phyloP scores from a whole-genome alignment of 2,797 vertebrate genomes.

The Todus mexicanus region DNA sequence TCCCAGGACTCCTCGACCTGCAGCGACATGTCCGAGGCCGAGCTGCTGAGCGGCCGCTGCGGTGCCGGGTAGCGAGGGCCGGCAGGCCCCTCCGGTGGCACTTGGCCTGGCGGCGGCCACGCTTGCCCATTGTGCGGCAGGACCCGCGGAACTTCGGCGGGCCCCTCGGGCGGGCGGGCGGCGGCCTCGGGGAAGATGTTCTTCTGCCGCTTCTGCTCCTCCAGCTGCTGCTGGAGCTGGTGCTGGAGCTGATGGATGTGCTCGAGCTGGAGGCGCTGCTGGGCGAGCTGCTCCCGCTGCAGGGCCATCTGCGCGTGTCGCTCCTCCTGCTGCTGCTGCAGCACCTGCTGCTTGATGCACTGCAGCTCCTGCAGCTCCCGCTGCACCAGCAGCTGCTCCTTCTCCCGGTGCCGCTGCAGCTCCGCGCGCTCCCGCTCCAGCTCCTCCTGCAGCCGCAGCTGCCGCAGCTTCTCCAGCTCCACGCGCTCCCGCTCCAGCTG shows the following conservation, averaged over 20 bases:
- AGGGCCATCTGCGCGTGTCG: slow-evolving; percentile 93
- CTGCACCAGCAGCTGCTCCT: slow-evolving; percentile 96
- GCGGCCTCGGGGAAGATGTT: slow-evolving; percentile 82
- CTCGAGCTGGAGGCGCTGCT: slow-evolving; percentile 95
- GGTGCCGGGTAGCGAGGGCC: slow-evolving; percentile 65
- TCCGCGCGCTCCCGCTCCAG: slow-evolving; percentile 95
- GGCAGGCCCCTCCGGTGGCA: slow-evolving; percentile 25
- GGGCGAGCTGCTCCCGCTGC: slow-evolving; percentile 96
- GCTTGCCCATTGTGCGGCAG: slow-evolving; percentile 88
- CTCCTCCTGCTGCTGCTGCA: slow-evolving; percentile 97
- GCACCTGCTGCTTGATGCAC: slow-evolving; percentile 97
- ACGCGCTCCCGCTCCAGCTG: slow-evolving; percentile 93
- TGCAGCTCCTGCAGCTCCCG: slow-evolving; percentile 96
- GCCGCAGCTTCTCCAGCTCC: slow-evolving; percentile 93
- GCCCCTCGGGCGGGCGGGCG: slow-evolving; percentile 77
- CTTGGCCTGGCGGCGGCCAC: slow-evolving; percentile 79
- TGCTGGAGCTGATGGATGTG: slow-evolving; percentile 98
- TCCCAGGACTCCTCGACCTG: slow-evolving; percentile 89
- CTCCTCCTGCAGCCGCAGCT: slow-evolving; percentile 93
- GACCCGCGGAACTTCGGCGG: slow-evolving; percentile 64
- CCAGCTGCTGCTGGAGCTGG: slow-evolving; percentile 96
- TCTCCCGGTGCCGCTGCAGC: slow-evolving; percentile 93
- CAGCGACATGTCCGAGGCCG: slow-evolving; percentile 94
- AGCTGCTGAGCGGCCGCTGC: slow-evolving; percentile 89
- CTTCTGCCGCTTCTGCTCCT: slow-evolving; percentile 97